These are phyloP conservation scores for Tholera decimalis DNA, from an alignment of 2,888 invertebrate genomes.

Conservation along the genomic window DNA sequence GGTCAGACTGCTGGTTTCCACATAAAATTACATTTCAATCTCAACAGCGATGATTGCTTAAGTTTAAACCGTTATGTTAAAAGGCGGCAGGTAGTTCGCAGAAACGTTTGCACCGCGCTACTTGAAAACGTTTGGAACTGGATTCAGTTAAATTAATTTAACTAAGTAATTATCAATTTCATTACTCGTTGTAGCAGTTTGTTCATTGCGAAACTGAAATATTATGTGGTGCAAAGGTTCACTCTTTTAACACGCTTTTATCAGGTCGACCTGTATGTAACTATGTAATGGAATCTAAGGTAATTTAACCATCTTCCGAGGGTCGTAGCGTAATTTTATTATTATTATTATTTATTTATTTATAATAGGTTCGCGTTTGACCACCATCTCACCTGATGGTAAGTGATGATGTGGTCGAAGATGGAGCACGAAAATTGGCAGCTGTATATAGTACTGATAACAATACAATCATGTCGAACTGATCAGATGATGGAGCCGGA, in stretches of 20 bases:
- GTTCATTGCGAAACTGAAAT: neutral
- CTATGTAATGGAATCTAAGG: too few species aligned
- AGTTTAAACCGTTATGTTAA: slow-evolving; percentile 78
- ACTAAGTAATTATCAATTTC: slow-evolving; percentile 11
- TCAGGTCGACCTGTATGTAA: too few species aligned
- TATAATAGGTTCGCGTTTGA: too few species aligned
- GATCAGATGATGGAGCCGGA: too few species aligned
- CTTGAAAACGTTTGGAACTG: slow-evolving; percentile 25
- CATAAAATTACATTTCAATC: slow-evolving; percentile 84
- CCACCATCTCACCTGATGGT: too few species aligned
- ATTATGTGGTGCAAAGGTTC: neutral
- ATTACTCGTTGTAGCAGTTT: slow-evolving; percentile 2
- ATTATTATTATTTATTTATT: too few species aligned
- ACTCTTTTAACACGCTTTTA: neutral
- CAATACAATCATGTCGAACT: too few species aligned
- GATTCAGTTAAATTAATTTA: slow-evolving; percentile 24
- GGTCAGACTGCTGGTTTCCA: slow-evolving; percentile 77
- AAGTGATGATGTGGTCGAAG: too few species aligned
- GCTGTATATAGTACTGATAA: too few species aligned
- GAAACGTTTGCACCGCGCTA: slow-evolving; percentile 63
- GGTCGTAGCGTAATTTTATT: too few species aligned
- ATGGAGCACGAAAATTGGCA: too few species aligned
- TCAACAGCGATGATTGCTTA: slow-evolving; percentile 74
- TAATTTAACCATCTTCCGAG: too few species aligned
- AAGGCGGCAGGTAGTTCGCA: slow-evolving; percentile 77